Percentiles rank a stretch among this genome's conserved stretches.
Evolutionary conservation across 1,140 invertebrate species (phyloP).

Genomic region (Musca vetustissima): DNA sequence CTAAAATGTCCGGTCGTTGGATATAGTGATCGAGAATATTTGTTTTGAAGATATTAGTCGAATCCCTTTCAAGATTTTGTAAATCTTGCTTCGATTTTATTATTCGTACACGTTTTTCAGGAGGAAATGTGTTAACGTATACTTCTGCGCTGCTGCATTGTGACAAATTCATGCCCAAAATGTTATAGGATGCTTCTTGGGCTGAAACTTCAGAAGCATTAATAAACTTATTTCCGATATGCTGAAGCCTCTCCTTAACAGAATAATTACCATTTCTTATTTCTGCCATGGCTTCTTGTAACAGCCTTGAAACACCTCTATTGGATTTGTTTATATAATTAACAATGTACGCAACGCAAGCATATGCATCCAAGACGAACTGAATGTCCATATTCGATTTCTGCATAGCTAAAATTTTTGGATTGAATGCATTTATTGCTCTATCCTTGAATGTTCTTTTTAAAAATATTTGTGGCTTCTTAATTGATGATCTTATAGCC

Average conservation of each 20-base stretch:
- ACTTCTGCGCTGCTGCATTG: neutral
- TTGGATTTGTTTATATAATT: conserved; percentile 3
- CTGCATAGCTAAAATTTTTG: conserved; percentile 35
- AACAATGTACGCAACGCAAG: conserved; percentile 37
- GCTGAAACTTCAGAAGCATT: neutral
- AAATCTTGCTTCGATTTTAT: neutral
- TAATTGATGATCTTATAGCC: conserved; percentile 24
- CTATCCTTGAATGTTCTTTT: conserved; percentile 32
- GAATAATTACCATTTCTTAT: neutral
- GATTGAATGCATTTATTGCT: conserved; percentile 42
- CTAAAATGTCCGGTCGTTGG: neutral
- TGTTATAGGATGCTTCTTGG: neutral
- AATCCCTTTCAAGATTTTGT: neutral
- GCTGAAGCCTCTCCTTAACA: neutral
- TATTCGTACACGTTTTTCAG: neutral
- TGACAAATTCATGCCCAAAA: neutral
- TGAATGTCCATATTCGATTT: conserved; percentile 49
- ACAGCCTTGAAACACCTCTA: neutral
- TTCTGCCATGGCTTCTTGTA: neutral
- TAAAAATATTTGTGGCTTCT: conserved; percentile 20
- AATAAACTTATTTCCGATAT: too few relatives aligned
- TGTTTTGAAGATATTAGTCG: neutral
- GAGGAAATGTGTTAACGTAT: neutral
- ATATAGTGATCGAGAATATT: neutral
- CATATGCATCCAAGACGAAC: conserved; percentile 40